A percentile compares a stretch with the other conserved stretches of the same genome.
Evolutionary conservation across 92 coral and sea anemone species (phyloP).

Genomic region (Porites divaricata): DNA sequence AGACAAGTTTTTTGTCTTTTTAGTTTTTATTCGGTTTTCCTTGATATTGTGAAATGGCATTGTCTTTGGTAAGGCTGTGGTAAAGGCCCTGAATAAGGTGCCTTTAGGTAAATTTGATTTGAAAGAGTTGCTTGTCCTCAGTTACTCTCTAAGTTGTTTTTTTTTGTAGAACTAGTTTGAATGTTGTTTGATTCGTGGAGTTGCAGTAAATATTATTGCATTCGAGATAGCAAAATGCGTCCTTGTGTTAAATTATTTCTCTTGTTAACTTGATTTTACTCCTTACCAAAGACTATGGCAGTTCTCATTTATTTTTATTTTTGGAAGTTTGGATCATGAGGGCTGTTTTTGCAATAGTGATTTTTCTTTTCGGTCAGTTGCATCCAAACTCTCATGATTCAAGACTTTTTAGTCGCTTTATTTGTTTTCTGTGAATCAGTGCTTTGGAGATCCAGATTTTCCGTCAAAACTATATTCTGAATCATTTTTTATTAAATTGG

Average conservation of each 20-base stretch:
- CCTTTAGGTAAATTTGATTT: neutral
- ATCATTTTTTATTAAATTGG: neutral
- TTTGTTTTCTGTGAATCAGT: neutral
- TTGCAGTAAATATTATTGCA: no score
- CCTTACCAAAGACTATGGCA: conserved; percentile 9
- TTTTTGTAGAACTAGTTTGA: neutral
- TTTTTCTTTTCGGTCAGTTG: neutral
- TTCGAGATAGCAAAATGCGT: neutral
- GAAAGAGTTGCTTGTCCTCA: neutral
- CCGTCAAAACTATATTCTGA: neutral
- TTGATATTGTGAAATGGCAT: conserved; percentile 17
- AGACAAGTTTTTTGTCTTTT: conserved; percentile 88
- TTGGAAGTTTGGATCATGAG: conserved; percentile 34
- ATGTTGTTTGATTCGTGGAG: no score
- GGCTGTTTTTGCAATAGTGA: neutral
- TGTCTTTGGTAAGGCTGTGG: conserved; percentile 20
- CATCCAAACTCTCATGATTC: conserved; percentile 18
- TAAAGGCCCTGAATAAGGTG: neutral
- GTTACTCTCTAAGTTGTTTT: neutral
- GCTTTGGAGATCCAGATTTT: conserved; percentile 6
- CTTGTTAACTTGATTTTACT: neutral
- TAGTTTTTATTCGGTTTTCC: conserved; percentile 58
- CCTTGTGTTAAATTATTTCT: neutral
- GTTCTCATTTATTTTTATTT: conserved; percentile 28
- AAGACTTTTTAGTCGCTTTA: neutral